phyloP scores from a whole-genome alignment of 2,888 invertebrate genomes.

The Entomobrya multifasciata region DNA sequence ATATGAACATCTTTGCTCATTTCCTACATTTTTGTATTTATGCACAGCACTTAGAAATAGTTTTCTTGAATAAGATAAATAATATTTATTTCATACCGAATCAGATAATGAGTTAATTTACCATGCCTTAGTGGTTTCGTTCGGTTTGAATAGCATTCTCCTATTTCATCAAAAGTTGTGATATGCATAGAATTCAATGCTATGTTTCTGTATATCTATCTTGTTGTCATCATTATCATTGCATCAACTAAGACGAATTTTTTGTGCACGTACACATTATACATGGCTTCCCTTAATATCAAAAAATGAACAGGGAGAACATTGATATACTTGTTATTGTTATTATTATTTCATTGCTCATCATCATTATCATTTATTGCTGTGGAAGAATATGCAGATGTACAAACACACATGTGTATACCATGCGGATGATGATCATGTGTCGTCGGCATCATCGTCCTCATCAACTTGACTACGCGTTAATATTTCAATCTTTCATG shows the following conservation, averaged over 20 bases:
- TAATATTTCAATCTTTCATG: conserved; percentile 1
- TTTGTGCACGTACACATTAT: conserved; percentile 7
- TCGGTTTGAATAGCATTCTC: neutral
- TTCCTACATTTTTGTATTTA: neutral
- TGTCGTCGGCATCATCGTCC: conserved; percentile 21
- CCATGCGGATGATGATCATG: conserved; percentile 30
- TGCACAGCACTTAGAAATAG: neutral
- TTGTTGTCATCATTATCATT: no score
- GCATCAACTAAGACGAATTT: conserved; percentile 13
- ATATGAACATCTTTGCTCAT: neutral
- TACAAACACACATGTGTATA: neutral
- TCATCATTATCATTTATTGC: conserved; percentile 7
- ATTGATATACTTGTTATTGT: conserved; percentile 44
- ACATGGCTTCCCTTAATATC: conserved; percentile 26
- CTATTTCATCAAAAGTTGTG: neutral
- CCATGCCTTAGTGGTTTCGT: conserved; percentile 51
- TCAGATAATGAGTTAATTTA: conserved; percentile 56
- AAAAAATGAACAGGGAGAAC: conserved; percentile 21
- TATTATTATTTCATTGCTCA: conserved; percentile 36
- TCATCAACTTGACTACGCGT: neutral
- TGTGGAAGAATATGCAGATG: neutral
- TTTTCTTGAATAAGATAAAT: conserved; percentile 22
- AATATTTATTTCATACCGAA: conserved; percentile 49
- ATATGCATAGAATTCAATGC: no score
- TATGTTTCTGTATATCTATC: no score